Evolutionary conservation across 2,888 invertebrate species (phyloP), one percentile per base, ranked within the genome.

Genomic region (Balanococcus diminutus): DNA sequence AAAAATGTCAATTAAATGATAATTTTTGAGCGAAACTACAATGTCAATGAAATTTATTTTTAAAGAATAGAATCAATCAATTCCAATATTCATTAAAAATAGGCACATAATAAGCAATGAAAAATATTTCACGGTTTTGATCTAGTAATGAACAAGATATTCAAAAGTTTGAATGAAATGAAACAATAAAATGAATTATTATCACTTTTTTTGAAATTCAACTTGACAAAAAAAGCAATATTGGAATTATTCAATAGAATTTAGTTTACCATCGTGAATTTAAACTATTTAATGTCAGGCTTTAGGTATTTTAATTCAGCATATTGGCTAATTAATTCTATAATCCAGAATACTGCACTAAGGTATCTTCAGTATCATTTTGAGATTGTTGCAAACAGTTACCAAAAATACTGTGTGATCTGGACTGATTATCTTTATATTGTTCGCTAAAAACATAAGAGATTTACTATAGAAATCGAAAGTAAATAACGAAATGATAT

Each of bases 331-430:
- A 31, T 28, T 28, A 67, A 14, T 72, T 28, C 39, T 67, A 84
- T 25, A 84, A 39, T 72, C 84, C 84, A 19, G 84, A 61, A 39
- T 84, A 84, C 67, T 84, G 84, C 5, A 72, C 56, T 8, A 32
- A 36, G n/a, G 79, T 11, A 14, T 82, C 31, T 28, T 85, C 85
- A 14, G 75, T 42, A 19, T 42, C 39, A 8, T 28, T 75, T 31
- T 75, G 85, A 51, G 39, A 25, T 32, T 75, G 85, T 19, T 36
- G 46, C 22, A 84, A 36, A 79, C 85, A 85, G 32, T 75, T 85
- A 4, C 46, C 39, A 85, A 85, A 85, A 31, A 85, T 79, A n/a
- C 85, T 75, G 25, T 85, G 79, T 79, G 85, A 85, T 85, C 85
- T 36, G 6, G 85, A 85, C 28, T 85, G 39, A 16, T n/a, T 42